Percentiles rank a stretch among this genome's conserved stretches.
phyloP scores from a whole-genome alignment of 2,888 invertebrate species.

The Andricus quercusramuli region DNA sequence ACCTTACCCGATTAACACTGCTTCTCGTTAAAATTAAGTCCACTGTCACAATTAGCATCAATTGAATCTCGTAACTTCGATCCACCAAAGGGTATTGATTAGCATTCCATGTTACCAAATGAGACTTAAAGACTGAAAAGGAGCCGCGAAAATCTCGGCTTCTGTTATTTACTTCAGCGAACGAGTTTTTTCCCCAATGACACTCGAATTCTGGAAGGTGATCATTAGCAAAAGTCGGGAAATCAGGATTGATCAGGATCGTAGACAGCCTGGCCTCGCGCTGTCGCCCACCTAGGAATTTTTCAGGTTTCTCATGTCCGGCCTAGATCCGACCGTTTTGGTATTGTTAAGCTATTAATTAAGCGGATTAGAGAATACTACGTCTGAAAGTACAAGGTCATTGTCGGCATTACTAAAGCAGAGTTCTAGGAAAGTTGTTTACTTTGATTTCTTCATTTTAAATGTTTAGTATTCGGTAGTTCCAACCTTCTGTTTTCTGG shows the following conservation, averaged over 20 bases:
- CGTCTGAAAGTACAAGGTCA: slow-evolving; percentile 2
- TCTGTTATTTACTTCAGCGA: slow-evolving; percentile 10
- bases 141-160: slow-evolving; percentile 31
- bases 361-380: neutral
- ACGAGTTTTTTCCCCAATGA: slow-evolving; percentile 22
- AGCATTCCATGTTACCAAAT: slow-evolving; percentile 6
- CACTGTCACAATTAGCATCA: slow-evolving; percentile 24
- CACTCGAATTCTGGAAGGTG: slow-evolving; percentile 26
- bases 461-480: no score
- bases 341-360: slow-evolving; percentile 22
- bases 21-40: neutral
- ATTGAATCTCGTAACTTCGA: slow-evolving; percentile 21
- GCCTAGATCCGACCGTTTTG: slow-evolving; percentile 29
- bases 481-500: no score
- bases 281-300: slow-evolving; percentile 11
- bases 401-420: neutral
- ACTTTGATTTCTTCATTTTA: neutral
- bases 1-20: slow-evolving; percentile 4
- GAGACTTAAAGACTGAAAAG: slow-evolving; percentile 13
- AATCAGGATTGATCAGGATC: neutral
- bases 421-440: neutral
- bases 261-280: slow-evolving; percentile 8
- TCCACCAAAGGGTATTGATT: slow-evolving; percentile 23
- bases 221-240: slow-evolving; percentile 29
- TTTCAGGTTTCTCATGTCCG: slow-evolving; percentile 2